Evolutionary conservation across 2,797 vertebrate species (phyloP).

Genomic region (Paramormyrops hopkinsi): DNA sequence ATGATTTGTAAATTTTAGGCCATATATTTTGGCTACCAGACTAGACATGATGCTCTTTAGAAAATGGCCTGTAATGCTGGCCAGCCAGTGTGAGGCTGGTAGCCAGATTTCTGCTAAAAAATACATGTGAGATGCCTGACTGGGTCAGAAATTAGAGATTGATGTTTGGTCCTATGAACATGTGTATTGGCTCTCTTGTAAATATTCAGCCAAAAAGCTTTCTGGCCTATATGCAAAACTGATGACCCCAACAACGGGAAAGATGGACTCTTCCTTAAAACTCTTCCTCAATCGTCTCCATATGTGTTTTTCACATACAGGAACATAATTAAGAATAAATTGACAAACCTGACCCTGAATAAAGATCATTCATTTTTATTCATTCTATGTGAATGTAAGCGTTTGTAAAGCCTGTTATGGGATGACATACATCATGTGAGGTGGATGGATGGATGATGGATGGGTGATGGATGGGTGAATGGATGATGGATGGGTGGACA

Average conservation of each 20-base stretch:
- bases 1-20: not conserved
- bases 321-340: not conserved
- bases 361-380: not conserved
- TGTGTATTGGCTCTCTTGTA: not conserved
- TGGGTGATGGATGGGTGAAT: not conserved
- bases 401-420: not conserved
- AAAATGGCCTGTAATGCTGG: not conserved
- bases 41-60: not conserved
- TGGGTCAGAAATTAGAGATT: not conserved
- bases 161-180: not conserved
- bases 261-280: not conserved
- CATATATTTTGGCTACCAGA: not conserved
- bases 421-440: not conserved
- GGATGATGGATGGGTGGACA: not conserved
- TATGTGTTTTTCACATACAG: not conserved
- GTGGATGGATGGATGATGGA: not conserved
- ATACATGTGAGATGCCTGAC: not conserved
- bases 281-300: not conserved
- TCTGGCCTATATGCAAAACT: not conserved
- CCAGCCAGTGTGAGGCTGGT: not conserved
- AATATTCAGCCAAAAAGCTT: not conserved
- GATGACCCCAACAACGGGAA: not conserved
- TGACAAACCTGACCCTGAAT: not conserved
- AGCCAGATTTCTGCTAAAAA: not conserved
- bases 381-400: not conserved